Percentiles rank a stretch among this genome's conserved stretches.
phyloP scores from a whole-genome alignment of 2,888 invertebrate genomes.

The Drosophila melanosoma region DNA sequence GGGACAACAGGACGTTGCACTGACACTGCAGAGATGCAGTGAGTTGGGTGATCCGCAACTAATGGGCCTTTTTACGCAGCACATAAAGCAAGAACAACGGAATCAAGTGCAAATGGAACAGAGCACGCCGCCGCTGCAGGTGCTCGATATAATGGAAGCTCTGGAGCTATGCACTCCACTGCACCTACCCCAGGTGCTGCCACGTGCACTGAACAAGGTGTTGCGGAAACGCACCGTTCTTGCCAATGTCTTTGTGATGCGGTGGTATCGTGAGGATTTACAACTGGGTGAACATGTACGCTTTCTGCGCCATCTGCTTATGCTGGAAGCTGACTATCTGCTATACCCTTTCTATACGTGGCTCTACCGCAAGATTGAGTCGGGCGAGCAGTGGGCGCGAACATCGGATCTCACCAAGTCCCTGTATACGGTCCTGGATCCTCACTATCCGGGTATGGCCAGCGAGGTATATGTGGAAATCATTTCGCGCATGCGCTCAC shows the following conservation, averaged over 20 bases:
- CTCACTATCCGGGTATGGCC: constrained; percentile 83
- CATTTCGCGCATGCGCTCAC: constrained; percentile 59
- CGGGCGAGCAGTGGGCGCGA: constrained; percentile 85
- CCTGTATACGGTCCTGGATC: constrained; percentile 85
- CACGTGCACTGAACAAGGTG: constrained; percentile 83
- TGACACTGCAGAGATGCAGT: not conserved
- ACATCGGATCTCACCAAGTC: constrained; percentile 85
- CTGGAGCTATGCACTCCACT: constrained; percentile 58
- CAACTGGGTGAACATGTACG: constrained; percentile 85
- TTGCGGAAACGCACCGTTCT: constrained; percentile 83
- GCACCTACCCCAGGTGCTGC: constrained; percentile 85
- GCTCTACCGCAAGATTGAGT: constrained; percentile 86
- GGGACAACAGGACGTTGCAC: not conserved
- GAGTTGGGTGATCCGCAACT: constrained; percentile 33
- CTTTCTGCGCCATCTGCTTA: constrained; percentile 86
- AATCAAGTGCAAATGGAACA: not conserved
- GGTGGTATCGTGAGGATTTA: constrained; percentile 85
- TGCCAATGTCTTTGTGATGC: constrained; percentile 86
- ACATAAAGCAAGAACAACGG: constrained; percentile 4
- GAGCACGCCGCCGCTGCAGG: not conserved
- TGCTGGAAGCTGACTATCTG: constrained; percentile 86
- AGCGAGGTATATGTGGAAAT: constrained; percentile 76
- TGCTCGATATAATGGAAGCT: constrained; percentile 19
- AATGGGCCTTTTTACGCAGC: constrained; percentile 50
- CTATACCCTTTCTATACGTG: constrained; percentile 86